Base-by-base conservation (phyloP, 2,797 vertebrate genomes). In the Anguilla pacifica region DNA sequence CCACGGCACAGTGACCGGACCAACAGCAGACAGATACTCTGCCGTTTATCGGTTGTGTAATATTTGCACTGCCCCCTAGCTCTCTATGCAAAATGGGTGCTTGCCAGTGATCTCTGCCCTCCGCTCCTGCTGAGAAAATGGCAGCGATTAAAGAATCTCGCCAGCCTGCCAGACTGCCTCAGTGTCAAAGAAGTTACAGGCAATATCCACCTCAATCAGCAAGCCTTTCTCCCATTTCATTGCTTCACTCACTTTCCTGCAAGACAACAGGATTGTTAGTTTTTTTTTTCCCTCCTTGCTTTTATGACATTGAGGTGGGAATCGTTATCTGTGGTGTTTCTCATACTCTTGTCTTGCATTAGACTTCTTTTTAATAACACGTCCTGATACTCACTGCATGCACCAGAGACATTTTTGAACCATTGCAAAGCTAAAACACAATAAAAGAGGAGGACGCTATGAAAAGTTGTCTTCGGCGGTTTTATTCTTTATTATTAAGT, bases 51-150 rank as follows among this genome's bases (percentile, higher is more conserved):
- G 22, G 25, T 77, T 25, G 49, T 72, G 59, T 35, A 13, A 10
- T n/a, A 81, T 81, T 61, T 86, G 35, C 39, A 35, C 59, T 83
- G 77, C 17, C 79, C 70, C 51, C 22, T n/a, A 11, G 51, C 7
- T 31, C 51, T 59, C 72, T 25, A 19, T 70, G 84, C 84, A 82
- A 57, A 74, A 88, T 19, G 57, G 82, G 55, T 2, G 25, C 55
- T 70, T n/a, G n/a, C 46, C 15, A 28, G 84, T 86, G 74, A 82
- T 59, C 72, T 86, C 46, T 67, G 77, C 25, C 53, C 83, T 88
- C 67, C 25, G 39, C 55, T 88, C 53, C 67, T 22, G 70, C 83
- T 43, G 25, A 79, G 59, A 79, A 85, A 88, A 82, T 81, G 43
- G 39, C 74, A 88, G 74, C 77, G 59, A 53, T 61, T 86, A 88